phyloP scores from a whole-genome alignment of 2,797 vertebrate genomes.

The Spizella passerina region DNA sequence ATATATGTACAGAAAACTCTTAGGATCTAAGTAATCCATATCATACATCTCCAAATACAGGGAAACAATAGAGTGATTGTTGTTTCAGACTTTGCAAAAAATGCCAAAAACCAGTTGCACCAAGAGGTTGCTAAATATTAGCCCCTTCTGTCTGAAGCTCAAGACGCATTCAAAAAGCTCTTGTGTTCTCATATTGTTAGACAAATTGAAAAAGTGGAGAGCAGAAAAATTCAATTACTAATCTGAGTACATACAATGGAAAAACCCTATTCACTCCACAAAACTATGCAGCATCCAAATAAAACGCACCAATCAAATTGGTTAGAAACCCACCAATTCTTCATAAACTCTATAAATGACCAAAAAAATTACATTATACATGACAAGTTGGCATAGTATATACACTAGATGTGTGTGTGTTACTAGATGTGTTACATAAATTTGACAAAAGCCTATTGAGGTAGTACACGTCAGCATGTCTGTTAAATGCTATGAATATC shows the following conservation, averaged over 20 bases:
- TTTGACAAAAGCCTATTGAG: background rate
- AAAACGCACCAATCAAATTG: background rate
- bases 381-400: background rate
- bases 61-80: background rate
- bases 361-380: background rate
- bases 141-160: background rate
- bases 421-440: background rate
- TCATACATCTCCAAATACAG: background rate
- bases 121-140: background rate
- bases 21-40: background rate
- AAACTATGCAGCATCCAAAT: background rate
- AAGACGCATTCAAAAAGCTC: background rate
- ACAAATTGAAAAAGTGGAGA: background rate
- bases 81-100: background rate
- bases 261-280: background rate
- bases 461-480: background rate
- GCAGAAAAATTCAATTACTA: background rate
- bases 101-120: background rate
- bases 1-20: background rate
- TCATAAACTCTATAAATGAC: background rate
- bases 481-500: background rate
- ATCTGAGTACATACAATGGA: background rate
- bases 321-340: background rate
- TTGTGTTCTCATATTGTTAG: background rate
- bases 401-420: background rate